Conservation (phyloP, 1,140 invertebrate genomes). For the Kradibia gibbosae region DNA sequence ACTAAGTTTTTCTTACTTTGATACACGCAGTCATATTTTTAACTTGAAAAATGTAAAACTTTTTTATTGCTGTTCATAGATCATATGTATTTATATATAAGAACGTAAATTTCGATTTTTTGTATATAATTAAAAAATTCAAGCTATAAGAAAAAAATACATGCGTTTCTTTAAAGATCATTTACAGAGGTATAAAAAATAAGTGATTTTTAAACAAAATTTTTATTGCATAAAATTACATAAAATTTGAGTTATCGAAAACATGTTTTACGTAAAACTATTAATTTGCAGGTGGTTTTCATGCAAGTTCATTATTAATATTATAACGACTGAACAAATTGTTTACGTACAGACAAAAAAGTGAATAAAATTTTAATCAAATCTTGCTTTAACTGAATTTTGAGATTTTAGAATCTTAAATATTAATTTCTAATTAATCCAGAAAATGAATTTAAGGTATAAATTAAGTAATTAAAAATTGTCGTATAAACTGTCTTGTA, state of each 20-base stretch:
- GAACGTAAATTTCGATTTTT: not conserved
- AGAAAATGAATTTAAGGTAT: conserved; percentile 36
- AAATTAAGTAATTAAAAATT: conserved; percentile 42
- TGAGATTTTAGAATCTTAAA: not conserved
- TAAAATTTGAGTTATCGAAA: too few relatives aligned
- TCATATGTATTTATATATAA: conserved; percentile 1
- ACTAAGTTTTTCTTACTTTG: not conserved
- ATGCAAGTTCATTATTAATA: not conserved
- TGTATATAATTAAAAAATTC: not conserved
- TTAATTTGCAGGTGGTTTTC: too few relatives aligned
- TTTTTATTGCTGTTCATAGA: not conserved
- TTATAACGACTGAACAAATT: not conserved
- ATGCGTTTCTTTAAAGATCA: not conserved
- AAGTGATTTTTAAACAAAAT: too few relatives aligned
- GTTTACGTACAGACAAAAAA: not conserved
- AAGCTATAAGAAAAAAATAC: not conserved
- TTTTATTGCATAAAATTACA: too few relatives aligned
- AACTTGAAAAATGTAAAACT: conserved; percentile 4
- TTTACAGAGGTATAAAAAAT: too few relatives aligned
- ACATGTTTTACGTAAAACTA: too few relatives aligned
- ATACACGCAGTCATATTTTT: not conserved
- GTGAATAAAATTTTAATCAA: not conserved
- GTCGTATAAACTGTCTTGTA: too few relatives aligned
- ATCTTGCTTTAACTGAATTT: conserved; percentile 8
- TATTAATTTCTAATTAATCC: conserved; percentile 14